Evolutionary conservation across 2,797 vertebrate species (phyloP), one percentile per base, ranked within the genome.

Genomic region (Florisuga fusca): DNA sequence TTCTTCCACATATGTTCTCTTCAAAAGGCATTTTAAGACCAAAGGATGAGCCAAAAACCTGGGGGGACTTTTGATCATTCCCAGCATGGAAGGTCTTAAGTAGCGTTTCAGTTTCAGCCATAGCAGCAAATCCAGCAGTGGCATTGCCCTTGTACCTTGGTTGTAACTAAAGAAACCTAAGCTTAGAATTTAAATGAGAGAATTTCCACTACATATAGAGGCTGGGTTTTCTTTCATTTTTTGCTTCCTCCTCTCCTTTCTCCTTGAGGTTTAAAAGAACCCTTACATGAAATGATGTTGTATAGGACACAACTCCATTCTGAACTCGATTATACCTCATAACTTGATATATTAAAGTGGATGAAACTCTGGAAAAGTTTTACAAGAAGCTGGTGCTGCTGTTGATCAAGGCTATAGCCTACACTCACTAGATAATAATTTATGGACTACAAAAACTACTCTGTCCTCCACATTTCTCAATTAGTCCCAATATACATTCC

Each of bases 41-140:
- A 91, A 95, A 92, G 76, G 78, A 79, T 1, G 41, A 96, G 96
- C 96, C 96, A 96, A 88, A 95, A 96, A 94, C 96, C 96, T 94
- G 86, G 84, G 89, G 77, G 64, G 55, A 93, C 92, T 95, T 96
- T 90, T 96, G 93, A 96, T 96, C 92, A 62, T 53, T 95, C 93
- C 59, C 96, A 95, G 96, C 93, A 41, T 90, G 95, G 80, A 87
- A 92, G 77, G 92, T 89, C 90, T 90, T 84, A 45, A 1, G 4
- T 33, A 41, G 76, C 84, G 81, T 85, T 91, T 69, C 75, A 87
- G 82, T 76, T 88, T 85, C 87, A 91, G 89, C 89, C 77, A 46
- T n/a, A 33, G 73, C 91, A 89, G 89, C 79, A 78, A 89, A 80
- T 48, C 34, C 4, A 43, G 69, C 69, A 81, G 55, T 8, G 33